Evolutionary conservation across 2,113 vertebrate species (phyloP), one percentile per base, ranked within the genome.

Genomic region (Amphilophus citrinellus): DNA sequence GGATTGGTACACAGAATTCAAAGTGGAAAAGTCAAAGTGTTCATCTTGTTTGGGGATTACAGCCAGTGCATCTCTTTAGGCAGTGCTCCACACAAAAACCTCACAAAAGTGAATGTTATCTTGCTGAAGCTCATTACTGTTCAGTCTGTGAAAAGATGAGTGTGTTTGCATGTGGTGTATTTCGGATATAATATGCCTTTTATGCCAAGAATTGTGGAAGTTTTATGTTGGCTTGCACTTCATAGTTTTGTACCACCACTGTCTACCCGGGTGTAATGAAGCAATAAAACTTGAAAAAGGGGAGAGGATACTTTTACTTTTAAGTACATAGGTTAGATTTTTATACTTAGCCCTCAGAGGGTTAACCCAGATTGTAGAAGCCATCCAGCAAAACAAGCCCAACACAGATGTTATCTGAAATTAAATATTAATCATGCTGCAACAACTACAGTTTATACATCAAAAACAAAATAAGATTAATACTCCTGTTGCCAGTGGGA

Each of bases 401-500:
- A 17, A 32, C 27, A 32, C 39, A 81, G n/a, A n/a, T 32, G 13
- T 35, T 15, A 75, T 65, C 10, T 61, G 62, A 76, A 75, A 37
- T 44, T 1, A 82, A 11, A 71, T 47, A 30, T 61, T 37, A 10
- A 8, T 61, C 8, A 42, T 4, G 37, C 42, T 24, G 9, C 24
- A 61, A 30, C 18, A 68, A 17, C 14, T 32, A 6, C 27, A n/a
- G 18, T 77, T 60, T 82, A 22, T 63, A 18, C 22, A 61, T 75
- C 14, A 63, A 13, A 32, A 30, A 39, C 37, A 39, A 39, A 47
- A 73, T 27, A 63, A 44, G 7, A 76, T 59, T n/a, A 27, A 68
- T 27, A 5, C n/a, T 65, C 57, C 22, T 71, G 44, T 83, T 86
- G 59, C 76, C 32, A 35, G 44, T 30, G 47, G 47, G 61, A 42